Conservation (phyloP, 2,888 invertebrate genomes). For the Andricus quercusramuli region DNA sequence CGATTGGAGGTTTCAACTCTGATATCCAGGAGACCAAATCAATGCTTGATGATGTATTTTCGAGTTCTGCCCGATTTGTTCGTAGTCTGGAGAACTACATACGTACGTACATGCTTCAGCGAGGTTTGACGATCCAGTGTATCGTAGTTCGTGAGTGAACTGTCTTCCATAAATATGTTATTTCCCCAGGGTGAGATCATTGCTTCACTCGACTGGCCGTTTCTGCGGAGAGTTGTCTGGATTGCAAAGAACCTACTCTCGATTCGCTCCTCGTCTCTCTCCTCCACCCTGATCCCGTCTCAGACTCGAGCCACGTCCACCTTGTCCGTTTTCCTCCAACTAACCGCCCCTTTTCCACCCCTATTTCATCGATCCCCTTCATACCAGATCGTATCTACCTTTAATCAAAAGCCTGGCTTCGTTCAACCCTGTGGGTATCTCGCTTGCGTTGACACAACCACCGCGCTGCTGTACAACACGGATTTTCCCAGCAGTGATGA, state of each 20-base stretch:
- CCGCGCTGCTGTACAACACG: background rate
- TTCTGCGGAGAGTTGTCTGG: conserved; percentile 41
- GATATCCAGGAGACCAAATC: background rate
- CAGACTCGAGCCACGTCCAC: conserved; percentile 16
- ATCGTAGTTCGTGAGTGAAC: conserved; percentile 37
- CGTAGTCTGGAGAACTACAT: background rate
- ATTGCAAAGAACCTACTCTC: conserved; percentile 29
- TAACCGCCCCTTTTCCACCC: background rate
- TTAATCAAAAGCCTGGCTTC: conserved; percentile 29
- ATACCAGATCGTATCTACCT: background rate
- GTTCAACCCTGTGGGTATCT: background rate
- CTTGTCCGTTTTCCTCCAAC: conserved; percentile 21
- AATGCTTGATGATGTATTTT: conserved; percentile 6
- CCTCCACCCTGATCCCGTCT: conserved; percentile 24
- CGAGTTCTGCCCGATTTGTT: conserved; percentile 5
- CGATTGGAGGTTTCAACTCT: conserved; percentile 13
- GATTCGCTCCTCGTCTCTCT: conserved; percentile 34
- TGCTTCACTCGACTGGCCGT: conserved; percentile 26
- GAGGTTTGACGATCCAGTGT: conserved; percentile 32
- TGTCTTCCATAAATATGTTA: conserved; percentile 42
- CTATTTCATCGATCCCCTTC: conserved; percentile 2
- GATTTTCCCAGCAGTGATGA: conserved; percentile 1
- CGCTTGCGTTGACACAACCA: background rate
- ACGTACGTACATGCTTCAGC: background rate
- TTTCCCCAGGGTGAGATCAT: conserved; percentile 39